These are phyloP conservation scores for Drosophila fuyamai DNA, from an alignment of 1,140 invertebrate genomes.

Conservation along the genomic window DNA sequence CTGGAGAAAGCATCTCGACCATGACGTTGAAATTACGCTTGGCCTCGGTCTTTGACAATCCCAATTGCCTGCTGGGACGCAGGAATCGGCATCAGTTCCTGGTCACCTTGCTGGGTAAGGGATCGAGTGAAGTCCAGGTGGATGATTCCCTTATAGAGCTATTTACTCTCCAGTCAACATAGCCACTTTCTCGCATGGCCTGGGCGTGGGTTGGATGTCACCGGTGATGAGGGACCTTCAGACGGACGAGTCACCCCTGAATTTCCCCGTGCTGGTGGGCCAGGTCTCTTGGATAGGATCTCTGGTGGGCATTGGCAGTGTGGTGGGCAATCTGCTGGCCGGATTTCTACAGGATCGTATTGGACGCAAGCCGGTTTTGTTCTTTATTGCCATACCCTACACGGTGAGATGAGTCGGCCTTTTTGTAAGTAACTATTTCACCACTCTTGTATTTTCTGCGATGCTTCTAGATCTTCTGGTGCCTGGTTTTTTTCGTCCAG, in stretches of 20 bases:
- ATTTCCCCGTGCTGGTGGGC: slow-evolving; percentile 44
- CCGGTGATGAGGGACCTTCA: slow-evolving; percentile 82
- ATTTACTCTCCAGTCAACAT: slow-evolving; percentile 72
- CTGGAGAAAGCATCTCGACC: slow-evolving; percentile 6
- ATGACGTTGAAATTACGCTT: slow-evolving; percentile 51
- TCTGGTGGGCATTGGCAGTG: slow-evolving; percentile 71
- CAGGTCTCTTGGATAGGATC: slow-evolving; percentile 80
- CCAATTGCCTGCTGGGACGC: slow-evolving; percentile 55
- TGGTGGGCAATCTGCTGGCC: slow-evolving; percentile 61
- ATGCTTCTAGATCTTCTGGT: slow-evolving; percentile 57
- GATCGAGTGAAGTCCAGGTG: too few species aligned
- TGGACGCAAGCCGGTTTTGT: slow-evolving; percentile 61
- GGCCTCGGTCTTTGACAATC: slow-evolving; percentile 36
- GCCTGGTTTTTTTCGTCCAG: slow-evolving; percentile 57
- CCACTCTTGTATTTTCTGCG: neutral
- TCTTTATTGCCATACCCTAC: slow-evolving; percentile 49
- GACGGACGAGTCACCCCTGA: slow-evolving; percentile 68
- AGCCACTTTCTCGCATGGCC: slow-evolving; percentile 84
- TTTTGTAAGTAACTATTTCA: neutral
- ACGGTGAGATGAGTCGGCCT: slow-evolving; percentile 29
- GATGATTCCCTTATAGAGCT: neutral
- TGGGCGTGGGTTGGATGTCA: slow-evolving; percentile 84
- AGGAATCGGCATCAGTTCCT: slow-evolving; percentile 62
- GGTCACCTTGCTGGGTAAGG: slow-evolving; percentile 61
- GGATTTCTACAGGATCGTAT: slow-evolving; percentile 65